Evolutionary conservation across 2,888 invertebrate genomes (phyloP), one percentile per base, ranked within the genome.

Genomic region (Isotomurus palustris): DNA sequence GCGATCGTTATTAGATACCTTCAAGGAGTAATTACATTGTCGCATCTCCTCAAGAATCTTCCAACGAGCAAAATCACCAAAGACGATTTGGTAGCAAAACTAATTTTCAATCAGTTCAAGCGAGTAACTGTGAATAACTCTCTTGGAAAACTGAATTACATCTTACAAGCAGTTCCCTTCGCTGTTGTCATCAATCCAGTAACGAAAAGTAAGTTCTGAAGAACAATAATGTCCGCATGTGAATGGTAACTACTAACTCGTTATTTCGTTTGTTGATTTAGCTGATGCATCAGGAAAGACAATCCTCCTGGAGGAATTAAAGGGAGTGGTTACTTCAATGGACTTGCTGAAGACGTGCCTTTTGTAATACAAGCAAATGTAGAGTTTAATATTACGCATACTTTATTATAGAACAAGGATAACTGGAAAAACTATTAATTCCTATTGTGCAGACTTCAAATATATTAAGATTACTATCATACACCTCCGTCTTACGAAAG

Each of bases 81-180:
- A 0, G 75, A 77, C 0, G 86, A 86, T 66, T 76, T 79, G 0
- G 83, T 88, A 4, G 78, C 81, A n/a, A 84, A 83, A 72, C 83
- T 83, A 27, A 75, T 84, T 10, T 81, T 83, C 64, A 85, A 84
- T 71, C 85, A 88, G 72, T 87, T 84, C 73, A 84, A 86, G 60
- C 85, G 85, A 77, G 79, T 89, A 17, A 78, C 82, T 45, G 77
- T 82, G 48, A 75, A 81, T 54, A 83, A 85, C 1, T 81, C 81
- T 8, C 76, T 93, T 10, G 89, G 90, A 2, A 79, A 81, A 67
- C 78, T 91, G 32, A 88, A 90, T 1, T 80, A 87, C 54, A 82
- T 91, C 71, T 79, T 94, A 50, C 90, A 93, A 73, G 83, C 84
- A 51, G 85, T 91, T 64, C 79, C 85, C 17, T 90, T 84, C 74